Percentiles rank a stretch among this genome's conserved stretches.
phyloP scores from a whole-genome alignment of 2,888 invertebrate genomes.

The Eristalis intricaria region DNA sequence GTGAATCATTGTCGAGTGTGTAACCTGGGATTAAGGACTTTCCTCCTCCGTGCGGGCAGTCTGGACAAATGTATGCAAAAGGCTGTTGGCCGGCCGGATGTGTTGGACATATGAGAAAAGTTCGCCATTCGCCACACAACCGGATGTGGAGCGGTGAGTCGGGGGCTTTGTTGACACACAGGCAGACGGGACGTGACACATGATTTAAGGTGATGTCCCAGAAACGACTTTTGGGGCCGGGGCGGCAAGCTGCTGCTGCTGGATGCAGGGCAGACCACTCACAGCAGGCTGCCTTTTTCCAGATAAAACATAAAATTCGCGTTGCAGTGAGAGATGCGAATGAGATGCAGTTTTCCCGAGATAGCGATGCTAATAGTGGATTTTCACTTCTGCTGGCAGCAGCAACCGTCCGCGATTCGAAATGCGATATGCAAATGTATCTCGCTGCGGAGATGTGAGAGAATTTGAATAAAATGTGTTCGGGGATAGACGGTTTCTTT shows the following conservation, averaged over 20 bases:
- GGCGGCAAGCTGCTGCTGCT: too few relatives aligned
- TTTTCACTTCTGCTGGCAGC: background rate
- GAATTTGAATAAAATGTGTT: background rate
- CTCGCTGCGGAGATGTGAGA: background rate
- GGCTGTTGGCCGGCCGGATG: background rate
- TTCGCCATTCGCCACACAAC: background rate
- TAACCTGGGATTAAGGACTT: constrained; percentile 48
- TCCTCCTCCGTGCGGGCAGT: constrained; percentile 13
- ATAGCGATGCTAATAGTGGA: background rate
- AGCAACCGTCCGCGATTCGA: too few relatives aligned
- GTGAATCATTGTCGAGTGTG: constrained; percentile 61
- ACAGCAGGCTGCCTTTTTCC: background rate
- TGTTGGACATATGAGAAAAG: background rate
- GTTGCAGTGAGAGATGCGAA: background rate
- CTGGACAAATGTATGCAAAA: background rate
- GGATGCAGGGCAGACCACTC: too few relatives aligned
- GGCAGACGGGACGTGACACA: background rate
- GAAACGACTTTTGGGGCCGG: background rate
- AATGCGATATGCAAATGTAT: background rate
- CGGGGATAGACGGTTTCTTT: background rate
- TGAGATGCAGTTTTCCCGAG: background rate
- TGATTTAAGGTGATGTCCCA: background rate
- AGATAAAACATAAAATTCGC: background rate
- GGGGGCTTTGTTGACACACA: background rate
- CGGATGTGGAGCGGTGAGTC: background rate